Base-by-base conservation (phyloP, 2,797 vertebrate genomes). In the Taenioides sp. region DNA sequence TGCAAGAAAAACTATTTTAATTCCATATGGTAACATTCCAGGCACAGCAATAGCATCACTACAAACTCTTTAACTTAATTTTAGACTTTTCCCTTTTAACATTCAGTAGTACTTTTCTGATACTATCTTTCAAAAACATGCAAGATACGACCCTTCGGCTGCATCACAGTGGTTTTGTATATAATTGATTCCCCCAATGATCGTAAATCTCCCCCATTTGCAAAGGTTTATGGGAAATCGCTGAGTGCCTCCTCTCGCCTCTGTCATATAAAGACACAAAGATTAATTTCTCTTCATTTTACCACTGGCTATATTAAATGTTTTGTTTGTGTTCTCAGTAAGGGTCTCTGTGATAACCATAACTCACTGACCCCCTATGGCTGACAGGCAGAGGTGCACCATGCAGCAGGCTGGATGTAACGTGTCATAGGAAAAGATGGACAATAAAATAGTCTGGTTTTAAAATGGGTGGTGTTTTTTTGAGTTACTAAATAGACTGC, bases 181-280 rank as follows among this genome's bases (percentile, higher is more conserved):
- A 86, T 81, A 90, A 89, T 90, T 87, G 80, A 89, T 80, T 83
- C 82, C 82, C 31, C 65, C 58, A 70, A 78, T 78, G 65, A 76
- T 72, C 59, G 68, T 75, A 77, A 67, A 80, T 52, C 65, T 54
- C 17, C 63, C 47, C 37, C 11, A 2, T 65, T 75, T 78, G 28
- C 6, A 50, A 14, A 40, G 57, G 55, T 82, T 80, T 68, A 75
- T 52, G 40, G 23, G 23, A 43, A 72, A 73, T 63, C 58, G 61
- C 52, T 69, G 47, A 25, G 37, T 22, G 40, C 20, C 40, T 80
- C 37, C 28, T 17, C 20, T 60, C 10, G 63, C 47, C 31, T 63
- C 60, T 74, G 47, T 72, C 77, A 71, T 34, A 75, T 73, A 64
- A 78, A 77, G 37, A 74, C 74, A 55, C 1, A 2, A 64, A 55